These are phyloP conservation scores for Pollachius pollachius DNA, from an alignment of 2,113 vertebrate genomes.

Conservation along the genomic window DNA sequence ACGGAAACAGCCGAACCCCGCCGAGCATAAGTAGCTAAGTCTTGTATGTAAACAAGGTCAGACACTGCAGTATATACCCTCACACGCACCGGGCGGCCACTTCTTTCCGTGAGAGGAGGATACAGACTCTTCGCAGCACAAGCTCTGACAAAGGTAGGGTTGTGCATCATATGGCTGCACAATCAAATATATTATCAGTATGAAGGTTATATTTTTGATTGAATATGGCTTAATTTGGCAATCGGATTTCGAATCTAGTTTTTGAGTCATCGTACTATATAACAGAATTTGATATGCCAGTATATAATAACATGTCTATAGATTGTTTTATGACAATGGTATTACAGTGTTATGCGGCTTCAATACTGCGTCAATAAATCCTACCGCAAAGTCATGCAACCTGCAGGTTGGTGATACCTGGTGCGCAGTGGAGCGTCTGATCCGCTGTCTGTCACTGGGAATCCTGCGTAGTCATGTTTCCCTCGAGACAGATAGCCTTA, in stretches of 20 bases:
- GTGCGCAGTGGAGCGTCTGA: slow-evolving; percentile 36
- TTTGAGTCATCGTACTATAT: too few relatives aligned
- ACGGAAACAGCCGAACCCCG: slow-evolving; percentile 54
- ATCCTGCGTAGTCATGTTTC: slow-evolving; percentile 55
- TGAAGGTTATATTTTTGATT: too few relatives aligned
- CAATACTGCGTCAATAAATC: too few relatives aligned
- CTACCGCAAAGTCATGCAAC: slow-evolving; percentile 60
- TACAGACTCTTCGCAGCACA: neutral
- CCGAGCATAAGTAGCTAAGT: slow-evolving; percentile 44
- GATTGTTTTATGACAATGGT: too few relatives aligned
- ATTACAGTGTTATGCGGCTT: too few relatives aligned
- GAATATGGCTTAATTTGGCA: too few relatives aligned
- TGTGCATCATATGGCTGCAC: neutral
- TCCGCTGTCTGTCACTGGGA: neutral
- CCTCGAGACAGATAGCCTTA: neutral
- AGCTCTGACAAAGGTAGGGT: slow-evolving; percentile 36
- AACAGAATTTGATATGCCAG: too few relatives aligned
- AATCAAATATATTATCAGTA: too few relatives aligned
- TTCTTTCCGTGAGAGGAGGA: slow-evolving; percentile 4
- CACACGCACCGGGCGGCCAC: neutral
- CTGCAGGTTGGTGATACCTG: slow-evolving; percentile 32
- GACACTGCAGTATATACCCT: slow-evolving; percentile 53
- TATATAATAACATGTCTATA: too few relatives aligned
- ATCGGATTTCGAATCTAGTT: too few relatives aligned
- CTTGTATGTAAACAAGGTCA: slow-evolving; percentile 73